Base-by-base conservation (phyloP, 2,113 vertebrate species). In the Microcebus jonahi region DNA sequence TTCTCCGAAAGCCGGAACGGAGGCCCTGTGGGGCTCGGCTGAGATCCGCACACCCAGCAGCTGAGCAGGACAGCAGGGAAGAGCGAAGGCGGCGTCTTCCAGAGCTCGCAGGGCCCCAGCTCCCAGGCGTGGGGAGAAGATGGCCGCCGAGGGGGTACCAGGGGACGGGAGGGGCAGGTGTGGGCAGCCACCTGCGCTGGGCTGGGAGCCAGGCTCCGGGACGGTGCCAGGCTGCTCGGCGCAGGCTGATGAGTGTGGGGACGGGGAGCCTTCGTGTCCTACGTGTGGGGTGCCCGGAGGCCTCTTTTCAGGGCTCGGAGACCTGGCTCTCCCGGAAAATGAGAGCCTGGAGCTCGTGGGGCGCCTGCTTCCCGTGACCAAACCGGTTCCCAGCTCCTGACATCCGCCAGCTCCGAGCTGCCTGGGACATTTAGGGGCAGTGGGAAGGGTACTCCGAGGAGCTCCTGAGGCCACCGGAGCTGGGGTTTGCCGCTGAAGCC, bases 81-180 rank as follows among this genome's bases (percentile, higher is more conserved):
- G 36, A 79, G 36, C 1, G 0, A 39, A 39, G 4, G 23, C 42
- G 27, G 53, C 2, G 0, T 57, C 15, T 68, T 17, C 0, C 3
- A 12, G 48, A 79, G 70, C 76, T 91, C 84, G 27, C 36, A 18
- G 57, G 10, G 39, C 50, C 65, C 4, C 0, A 3, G 23, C 50
- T 88, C 25, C 15, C 5, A 39, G 29, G 27, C 7, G 0, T 0
- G 0, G 20, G n/a, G 50, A 57, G 39, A 0, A 11, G 17, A 45
- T 27, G 23, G 42, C 45, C 39, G 10, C 63, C 65, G 2, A 3
- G 15, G 82, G 36, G 36, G 77, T 50, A 67, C 1, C 17, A 8
- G 39, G 29, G 36, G 31, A 20, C 9, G 2, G 0, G 36, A 36
- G 75, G 80, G 17, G n/a, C 0, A 0, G 50, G 14, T 0, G 0